Base-by-base conservation (phyloP, 2,113 vertebrate genomes). In the Aplodontia rufa region DNA sequence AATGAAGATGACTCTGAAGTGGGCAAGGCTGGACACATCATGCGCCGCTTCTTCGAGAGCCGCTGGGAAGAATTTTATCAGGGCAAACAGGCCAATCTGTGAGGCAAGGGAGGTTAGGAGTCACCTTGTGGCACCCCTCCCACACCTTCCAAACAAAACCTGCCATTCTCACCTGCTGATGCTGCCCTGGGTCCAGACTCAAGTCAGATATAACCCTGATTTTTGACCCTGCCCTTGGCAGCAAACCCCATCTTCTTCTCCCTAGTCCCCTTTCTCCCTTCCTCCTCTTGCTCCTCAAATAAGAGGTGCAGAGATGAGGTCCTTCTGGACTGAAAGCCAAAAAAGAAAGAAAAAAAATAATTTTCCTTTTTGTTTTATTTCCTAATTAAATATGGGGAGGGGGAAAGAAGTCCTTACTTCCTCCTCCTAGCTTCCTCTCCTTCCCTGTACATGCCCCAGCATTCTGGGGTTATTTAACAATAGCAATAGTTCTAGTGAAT, bases 11-110 rank as follows among this genome's bases (percentile, higher is more conserved):
- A 99, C 11, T 99, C 99, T 0, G 99, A 99, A 95, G 99, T 99
- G 98, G 99, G 99, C 93, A 98, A 98, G 93, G 99, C 99, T 0
- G 99, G 99, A 40, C 99, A 99, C 96, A 96, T 98, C 96, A 99
- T 99, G 99, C 99, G 99, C 76, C 98, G 97, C 40, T 99, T 99
- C 98, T 99, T 99, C 90, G 98, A 99, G 98, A 99, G 98, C 98
- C 99, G 99, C 93, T 99, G 99, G 99, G 99, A 99, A 72, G 99
- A 99, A 97, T 99, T 99, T 98, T 99, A 99, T 98, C 99, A 99
- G 97, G 98, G 99, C 97, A 99, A 98, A 97, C 98, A 98, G 93
- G 99, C 96, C 71, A 94, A 66, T 75, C 98, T 98, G 74, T 98
- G 98, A 98, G 97, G 94, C 92, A 22, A 22, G 93, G 96, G 30